Percentiles rank a stretch among this genome's conserved stretches.
Conservation (phyloP, 1,140 invertebrate genomes). For the Thalassaphorura encarpata region DNA sequence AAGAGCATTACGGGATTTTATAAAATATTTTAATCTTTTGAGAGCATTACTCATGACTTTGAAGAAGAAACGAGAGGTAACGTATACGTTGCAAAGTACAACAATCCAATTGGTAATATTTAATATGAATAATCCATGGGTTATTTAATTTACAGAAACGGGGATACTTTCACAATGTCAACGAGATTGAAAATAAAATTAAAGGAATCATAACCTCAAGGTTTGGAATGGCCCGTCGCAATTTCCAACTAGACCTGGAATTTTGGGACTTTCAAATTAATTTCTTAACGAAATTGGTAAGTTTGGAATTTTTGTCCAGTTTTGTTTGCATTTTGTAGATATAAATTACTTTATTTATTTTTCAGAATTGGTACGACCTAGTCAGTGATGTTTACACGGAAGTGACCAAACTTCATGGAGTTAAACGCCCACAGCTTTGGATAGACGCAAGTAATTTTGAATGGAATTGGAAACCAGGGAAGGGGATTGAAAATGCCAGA, state of each 20-base stretch:
- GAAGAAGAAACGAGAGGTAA: background rate
- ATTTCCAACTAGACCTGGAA: background rate
- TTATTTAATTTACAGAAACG: background rate
- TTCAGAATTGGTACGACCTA: background rate
- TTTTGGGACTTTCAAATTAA: background rate
- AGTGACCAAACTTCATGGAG: conserved; percentile 10
- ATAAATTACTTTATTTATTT: background rate
- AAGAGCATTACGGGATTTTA: background rate
- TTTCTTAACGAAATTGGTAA: background rate
- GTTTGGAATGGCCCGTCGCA: background rate
- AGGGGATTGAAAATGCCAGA: background rate
- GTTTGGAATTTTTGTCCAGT: background rate
- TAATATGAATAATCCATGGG: background rate
- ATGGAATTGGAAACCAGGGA: background rate
- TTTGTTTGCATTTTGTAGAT: background rate
- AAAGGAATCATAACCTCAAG: background rate
- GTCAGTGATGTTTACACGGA: conserved; percentile 3
- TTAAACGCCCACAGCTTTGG: conserved; percentile 10
- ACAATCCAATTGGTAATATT: background rate
- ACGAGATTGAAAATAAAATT: background rate
- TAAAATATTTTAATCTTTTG: background rate
- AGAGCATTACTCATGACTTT: background rate
- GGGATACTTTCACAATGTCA: background rate
- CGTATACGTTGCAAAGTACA: background rate
- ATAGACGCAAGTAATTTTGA: conserved; percentile 13